Evolutionary conservation across 2,113 vertebrate genomes (phyloP).

Genomic region (Ariopsis seemanni): DNA sequence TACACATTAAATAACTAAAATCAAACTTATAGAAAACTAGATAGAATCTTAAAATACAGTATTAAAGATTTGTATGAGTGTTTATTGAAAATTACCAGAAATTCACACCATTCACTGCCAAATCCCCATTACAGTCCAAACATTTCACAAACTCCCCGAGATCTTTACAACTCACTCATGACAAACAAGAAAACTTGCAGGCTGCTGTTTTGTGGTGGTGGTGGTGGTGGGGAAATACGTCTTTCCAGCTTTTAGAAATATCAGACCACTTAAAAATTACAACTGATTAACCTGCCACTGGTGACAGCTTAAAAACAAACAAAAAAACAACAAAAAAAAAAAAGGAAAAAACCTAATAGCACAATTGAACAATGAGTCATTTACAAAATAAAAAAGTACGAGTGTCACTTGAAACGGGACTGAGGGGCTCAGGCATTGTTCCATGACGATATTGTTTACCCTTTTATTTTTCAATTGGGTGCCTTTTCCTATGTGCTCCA

Average conservation of each 20-base stretch:
- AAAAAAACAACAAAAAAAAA: constrained; percentile 36
- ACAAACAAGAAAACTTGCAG: constrained; percentile 49
- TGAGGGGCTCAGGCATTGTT: constrained; percentile 40
- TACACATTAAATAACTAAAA: constrained; percentile 65
- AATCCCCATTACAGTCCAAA: constrained; percentile 39
- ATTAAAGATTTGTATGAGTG: constrained; percentile 61
- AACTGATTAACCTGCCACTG: constrained; percentile 42
- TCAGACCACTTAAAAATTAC: constrained; percentile 49
- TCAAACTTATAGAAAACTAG: constrained; percentile 44
- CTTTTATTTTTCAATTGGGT: constrained; percentile 49
- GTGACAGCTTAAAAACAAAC: constrained; percentile 51
- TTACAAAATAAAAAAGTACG: constrained; percentile 42
- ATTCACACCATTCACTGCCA: constrained; percentile 36
- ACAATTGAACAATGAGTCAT: constrained; percentile 49
- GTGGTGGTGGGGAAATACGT: not conserved
- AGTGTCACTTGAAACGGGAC: constrained; percentile 42
- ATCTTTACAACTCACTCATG: constrained; percentile 55
- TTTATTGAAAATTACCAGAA: constrained; percentile 56
- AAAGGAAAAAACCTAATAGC: constrained; percentile 42
- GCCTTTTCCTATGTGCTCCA: constrained; percentile 54
- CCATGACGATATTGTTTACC: constrained; percentile 46
- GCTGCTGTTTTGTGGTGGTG: constrained; percentile 9
- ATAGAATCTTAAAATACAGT: constrained; percentile 59
- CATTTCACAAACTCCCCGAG: constrained; percentile 54
- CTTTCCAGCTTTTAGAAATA: constrained; percentile 39